These are phyloP conservation scores for Pterocles orientalis DNA, from an alignment of 2,113 vertebrate species.

Conservation along the genomic window DNA sequence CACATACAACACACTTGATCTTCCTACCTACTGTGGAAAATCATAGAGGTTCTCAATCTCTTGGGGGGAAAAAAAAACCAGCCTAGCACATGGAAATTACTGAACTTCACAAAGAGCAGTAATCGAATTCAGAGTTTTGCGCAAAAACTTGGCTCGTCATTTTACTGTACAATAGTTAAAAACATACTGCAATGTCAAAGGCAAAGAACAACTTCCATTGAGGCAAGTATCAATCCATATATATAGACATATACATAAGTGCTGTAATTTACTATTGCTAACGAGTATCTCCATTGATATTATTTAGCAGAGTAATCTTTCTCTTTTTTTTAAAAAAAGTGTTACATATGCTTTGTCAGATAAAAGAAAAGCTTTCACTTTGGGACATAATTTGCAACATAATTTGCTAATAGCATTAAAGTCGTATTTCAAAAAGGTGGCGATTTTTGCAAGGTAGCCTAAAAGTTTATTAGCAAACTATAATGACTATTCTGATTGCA, in stretches of 20 bases:
- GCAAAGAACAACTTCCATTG: background rate
- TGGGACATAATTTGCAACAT: background rate
- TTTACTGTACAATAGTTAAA: background rate
- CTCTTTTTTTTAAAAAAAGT: background rate
- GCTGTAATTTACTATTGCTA: background rate
- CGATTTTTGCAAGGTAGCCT: conserved; percentile 69
- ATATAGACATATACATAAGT: background rate
- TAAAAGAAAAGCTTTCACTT: conserved; percentile 41
- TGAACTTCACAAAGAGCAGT: background rate
- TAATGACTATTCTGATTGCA: conserved; percentile 73
- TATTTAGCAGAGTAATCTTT: background rate
- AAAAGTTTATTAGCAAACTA: conserved; percentile 76
- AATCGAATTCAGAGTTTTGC: background rate
- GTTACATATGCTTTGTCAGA: background rate
- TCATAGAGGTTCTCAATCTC: background rate
- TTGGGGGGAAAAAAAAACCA: background rate
- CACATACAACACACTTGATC: background rate
- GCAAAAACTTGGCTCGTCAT: background rate
- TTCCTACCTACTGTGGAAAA: background rate
- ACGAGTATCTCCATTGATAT: background rate
- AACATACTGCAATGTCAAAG: background rate
- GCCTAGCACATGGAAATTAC: background rate
- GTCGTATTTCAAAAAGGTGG: conserved; percentile 51
- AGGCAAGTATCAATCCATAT: background rate
- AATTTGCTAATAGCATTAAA: conserved; percentile 55